A percentile compares a stretch with the other conserved stretches of the same genome.
Evolutionary conservation across 2,797 vertebrate species (phyloP).

Genomic region (Sebastes itinus): DNA sequence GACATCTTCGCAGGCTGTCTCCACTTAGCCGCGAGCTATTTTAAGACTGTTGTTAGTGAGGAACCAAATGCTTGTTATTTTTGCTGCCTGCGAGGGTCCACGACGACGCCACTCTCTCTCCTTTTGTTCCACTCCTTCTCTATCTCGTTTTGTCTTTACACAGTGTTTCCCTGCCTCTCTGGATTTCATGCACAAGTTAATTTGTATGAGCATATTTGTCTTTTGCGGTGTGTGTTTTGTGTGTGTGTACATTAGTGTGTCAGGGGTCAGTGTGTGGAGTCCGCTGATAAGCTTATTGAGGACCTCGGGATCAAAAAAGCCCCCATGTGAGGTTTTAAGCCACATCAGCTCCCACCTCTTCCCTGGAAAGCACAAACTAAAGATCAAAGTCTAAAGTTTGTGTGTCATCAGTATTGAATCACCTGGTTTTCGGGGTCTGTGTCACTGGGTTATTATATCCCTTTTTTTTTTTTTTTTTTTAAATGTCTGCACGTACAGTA

Average conservation of each 20-base stretch:
- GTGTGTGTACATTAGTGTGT: neutral
- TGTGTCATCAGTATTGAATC: neutral
- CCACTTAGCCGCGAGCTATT: constrained; percentile 59
- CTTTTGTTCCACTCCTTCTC: neutral
- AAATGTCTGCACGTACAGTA: neutral
- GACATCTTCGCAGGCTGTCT: constrained; percentile 59
- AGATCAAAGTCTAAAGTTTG: constrained; percentile 15
- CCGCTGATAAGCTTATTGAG: constrained; percentile 24
- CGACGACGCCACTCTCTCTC: neutral
- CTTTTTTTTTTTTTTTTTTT: neutral
- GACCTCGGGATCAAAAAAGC: constrained; percentile 29
- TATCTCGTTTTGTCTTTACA: neutral
- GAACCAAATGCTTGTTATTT: constrained; percentile 54
- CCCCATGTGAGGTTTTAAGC: constrained; percentile 30
- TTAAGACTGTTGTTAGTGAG: constrained; percentile 50
- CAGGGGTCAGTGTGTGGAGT: neutral
- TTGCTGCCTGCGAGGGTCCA: constrained; percentile 31
- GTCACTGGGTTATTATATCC: neutral
- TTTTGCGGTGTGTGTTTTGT: neutral
- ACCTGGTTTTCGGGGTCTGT: neutral
- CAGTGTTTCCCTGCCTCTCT: neutral
- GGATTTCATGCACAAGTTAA: constrained; percentile 13
- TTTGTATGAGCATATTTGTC: constrained; percentile 17
- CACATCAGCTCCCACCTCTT: neutral
- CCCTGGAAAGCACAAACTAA: neutral